phyloP scores from a whole-genome alignment of 92 coral and sea anemone species.

The Metridium senile region DNA sequence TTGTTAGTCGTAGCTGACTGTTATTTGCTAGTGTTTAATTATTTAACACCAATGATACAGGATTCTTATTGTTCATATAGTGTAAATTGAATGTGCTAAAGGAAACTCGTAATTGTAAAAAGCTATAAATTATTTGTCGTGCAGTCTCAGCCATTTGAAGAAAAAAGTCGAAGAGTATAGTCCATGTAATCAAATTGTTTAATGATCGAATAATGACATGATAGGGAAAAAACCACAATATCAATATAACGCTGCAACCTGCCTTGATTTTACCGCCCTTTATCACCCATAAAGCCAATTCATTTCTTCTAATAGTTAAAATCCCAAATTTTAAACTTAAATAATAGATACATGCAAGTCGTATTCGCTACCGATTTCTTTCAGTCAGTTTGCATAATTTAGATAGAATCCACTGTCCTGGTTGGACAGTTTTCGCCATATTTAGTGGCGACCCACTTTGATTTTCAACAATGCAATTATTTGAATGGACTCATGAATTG shows the following conservation, averaged over 20 bases:
- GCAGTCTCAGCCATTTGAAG: not conserved
- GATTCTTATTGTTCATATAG: not conserved
- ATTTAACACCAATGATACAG: slow-evolving; percentile 8
- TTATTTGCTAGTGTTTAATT: slow-evolving; percentile 25
- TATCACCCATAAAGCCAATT: not conserved
- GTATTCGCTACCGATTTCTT: no score
- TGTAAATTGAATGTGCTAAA: not conserved
- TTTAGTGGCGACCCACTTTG: not conserved
- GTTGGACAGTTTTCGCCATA: no score
- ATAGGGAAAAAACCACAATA: not conserved
- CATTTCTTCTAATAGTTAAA: no score
- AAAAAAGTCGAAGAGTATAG: not conserved
- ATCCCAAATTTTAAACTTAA: not conserved
- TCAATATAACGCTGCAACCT: not conserved
- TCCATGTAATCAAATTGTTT: not conserved
- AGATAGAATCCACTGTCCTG: no score
- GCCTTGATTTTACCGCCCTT: not conserved
- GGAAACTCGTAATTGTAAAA: not conserved
- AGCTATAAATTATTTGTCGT: not conserved
- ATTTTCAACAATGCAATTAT: no score
- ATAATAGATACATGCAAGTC: no score
- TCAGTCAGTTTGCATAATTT: no score
- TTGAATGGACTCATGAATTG: no score
- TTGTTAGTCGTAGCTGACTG: not conserved
- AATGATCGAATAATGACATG: slow-evolving; percentile 6